Percentiles rank a stretch among this genome's conserved stretches.
Evolutionary conservation across 1,140 invertebrate genomes (phyloP).

Genomic region (Zaprionus nigranus): DNA sequence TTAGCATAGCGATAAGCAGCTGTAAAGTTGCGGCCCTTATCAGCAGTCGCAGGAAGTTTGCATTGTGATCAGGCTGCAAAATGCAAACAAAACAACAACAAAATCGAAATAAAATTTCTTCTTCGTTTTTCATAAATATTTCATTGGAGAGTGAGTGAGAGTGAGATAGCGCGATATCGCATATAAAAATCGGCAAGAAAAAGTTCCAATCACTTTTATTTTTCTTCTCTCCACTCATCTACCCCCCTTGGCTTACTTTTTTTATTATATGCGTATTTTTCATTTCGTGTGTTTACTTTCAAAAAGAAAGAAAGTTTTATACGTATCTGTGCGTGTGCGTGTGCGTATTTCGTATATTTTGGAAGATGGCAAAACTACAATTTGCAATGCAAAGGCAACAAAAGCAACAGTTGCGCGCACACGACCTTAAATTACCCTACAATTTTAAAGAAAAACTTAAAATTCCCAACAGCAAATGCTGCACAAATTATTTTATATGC

Average conservation of each 20-base stretch:
- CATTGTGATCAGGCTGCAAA: constrained; percentile 34
- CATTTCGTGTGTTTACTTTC: constrained; percentile 64
- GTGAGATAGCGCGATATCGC: constrained; percentile 48
- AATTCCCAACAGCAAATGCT: no score
- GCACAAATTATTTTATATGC: no score
- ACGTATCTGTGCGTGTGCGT: constrained; percentile 14
- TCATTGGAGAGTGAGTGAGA: constrained; percentile 46
- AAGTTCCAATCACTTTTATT: constrained; percentile 80
- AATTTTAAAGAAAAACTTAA: no score
- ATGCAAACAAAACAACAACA: not conserved
- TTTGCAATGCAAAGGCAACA: constrained; percentile 71
- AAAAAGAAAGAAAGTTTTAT: constrained; percentile 74
- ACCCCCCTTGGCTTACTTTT: constrained; percentile 41
- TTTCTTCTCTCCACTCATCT: constrained; percentile 27
- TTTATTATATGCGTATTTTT: constrained; percentile 19
- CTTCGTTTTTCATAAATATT: constrained; percentile 54
- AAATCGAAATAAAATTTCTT: constrained; percentile 8
- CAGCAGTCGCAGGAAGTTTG: constrained; percentile 46
- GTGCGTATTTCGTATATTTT: constrained; percentile 32
- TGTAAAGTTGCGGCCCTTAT: constrained; percentile 39
- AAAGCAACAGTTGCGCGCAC: not conserved
- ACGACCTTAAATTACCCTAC: no score
- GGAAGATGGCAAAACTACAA: constrained; percentile 53
- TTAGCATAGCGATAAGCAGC: constrained; percentile 34
- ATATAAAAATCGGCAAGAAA: constrained; percentile 60